Percentiles rank a stretch among this genome's conserved stretches.
phyloP scores from a whole-genome alignment of 2,888 invertebrate genomes.

The Ophion obscuratus region DNA sequence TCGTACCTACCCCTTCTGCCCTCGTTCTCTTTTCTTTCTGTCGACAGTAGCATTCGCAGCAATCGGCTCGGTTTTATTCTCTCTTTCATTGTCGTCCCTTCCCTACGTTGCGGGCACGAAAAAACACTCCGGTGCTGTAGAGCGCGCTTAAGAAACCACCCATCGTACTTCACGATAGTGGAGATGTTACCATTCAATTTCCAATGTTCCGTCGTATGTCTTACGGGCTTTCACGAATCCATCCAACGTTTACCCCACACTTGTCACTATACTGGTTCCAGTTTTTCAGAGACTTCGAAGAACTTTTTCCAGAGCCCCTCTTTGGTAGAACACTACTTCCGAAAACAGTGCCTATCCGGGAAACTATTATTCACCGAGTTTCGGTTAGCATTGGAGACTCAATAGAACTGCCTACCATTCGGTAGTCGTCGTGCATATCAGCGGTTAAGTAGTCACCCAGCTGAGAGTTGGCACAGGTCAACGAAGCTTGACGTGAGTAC shows the following conservation, averaged over 20 bases:
- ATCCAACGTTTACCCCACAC: neutral
- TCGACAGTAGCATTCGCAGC: neutral
- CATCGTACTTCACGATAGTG: neutral
- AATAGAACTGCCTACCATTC: no score
- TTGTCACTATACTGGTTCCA: neutral
- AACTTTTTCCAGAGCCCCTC: no score
- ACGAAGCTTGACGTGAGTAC: neutral
- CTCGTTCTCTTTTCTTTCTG: neutral
- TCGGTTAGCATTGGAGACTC: no score
- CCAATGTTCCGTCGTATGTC: neutral
- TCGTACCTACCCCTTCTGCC: neutral
- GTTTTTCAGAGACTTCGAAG: no score
- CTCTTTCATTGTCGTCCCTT: constrained; percentile 21
- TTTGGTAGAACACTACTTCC: no score
- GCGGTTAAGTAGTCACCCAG: neutral
- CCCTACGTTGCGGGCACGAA: neutral
- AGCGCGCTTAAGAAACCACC: neutral
- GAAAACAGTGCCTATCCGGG: no score
- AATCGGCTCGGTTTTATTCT: constrained; percentile 14
- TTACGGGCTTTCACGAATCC: neutral
- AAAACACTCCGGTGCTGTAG: neutral
- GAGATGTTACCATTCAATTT: neutral
- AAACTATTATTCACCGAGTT: no score
- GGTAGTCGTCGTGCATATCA: neutral
- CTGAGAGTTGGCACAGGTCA: neutral